These are phyloP conservation scores for Bergia puertoricense DNA, from an alignment of 92 coral and sea anemone genomes.

Conservation along the genomic window DNA sequence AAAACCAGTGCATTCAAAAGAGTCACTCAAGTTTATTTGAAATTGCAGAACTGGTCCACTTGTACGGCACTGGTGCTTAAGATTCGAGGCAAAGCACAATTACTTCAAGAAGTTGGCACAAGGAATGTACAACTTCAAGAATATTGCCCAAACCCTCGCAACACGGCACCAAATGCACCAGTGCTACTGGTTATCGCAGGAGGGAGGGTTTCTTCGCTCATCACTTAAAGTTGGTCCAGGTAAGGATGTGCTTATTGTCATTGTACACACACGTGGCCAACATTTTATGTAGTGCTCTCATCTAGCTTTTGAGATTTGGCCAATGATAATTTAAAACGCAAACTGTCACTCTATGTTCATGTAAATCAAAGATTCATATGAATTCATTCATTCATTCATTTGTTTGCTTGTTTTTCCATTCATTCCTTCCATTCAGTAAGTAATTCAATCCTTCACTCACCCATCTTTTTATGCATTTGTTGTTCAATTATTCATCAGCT, in stretches of 20 bases:
- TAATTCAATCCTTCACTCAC: too few species aligned
- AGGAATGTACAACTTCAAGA: conserved; percentile 53
- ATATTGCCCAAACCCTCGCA: conserved; percentile 18
- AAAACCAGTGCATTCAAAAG: too few species aligned
- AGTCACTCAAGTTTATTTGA: background rate
- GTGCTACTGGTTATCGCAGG: background rate
- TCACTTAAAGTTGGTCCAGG: background rate
- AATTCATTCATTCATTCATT: too few species aligned
- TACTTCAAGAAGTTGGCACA: conserved; percentile 52
- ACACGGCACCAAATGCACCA: conserved; percentile 1
- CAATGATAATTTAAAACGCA: background rate
- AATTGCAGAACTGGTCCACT: conserved; percentile 52
- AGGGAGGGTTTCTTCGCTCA: background rate
- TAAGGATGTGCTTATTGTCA: background rate
- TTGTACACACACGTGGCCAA: background rate
- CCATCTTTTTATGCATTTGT: too few species aligned
- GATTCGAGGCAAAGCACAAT: conserved; percentile 58
- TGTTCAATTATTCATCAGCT: too few species aligned
- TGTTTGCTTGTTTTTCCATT: too few species aligned
- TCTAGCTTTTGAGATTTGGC: background rate
- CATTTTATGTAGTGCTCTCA: background rate
- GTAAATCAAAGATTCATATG: too few species aligned
- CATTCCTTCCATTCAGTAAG: too few species aligned
- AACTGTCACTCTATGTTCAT: too few species aligned
- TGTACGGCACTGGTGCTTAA: conserved; percentile 55